Base-by-base conservation (phyloP, 2,888 invertebrate species). In the Chaetogeoica ovagalla region DNA sequence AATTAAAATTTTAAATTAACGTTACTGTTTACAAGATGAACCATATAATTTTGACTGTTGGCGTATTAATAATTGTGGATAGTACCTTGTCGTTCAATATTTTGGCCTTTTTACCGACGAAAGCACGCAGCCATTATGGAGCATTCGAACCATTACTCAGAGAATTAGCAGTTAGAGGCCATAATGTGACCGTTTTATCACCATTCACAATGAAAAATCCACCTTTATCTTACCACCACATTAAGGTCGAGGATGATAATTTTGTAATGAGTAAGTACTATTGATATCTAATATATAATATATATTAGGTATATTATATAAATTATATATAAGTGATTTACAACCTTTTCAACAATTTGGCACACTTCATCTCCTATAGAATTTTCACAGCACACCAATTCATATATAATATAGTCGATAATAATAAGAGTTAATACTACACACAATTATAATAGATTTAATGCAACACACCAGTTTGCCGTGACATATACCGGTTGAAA, bases 61-160 rank as follows among this genome's bases (percentile, higher is more conserved):
- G 43, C 5, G 30, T 76, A 4, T 30, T 59, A 68, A 59, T 68
- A 43, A 9, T 9, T 30, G 66, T 68, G n/a, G 48, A 62, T 19
- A 62, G 8, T 62, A 37, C 69, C 37, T 62, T 37, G 21, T 39
- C 77, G 3, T 30, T 52, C 4, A 70, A 70, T 57, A 70, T 77
- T 70, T 62, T 77, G 48, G 76, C 69, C 1, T 77, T 77, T 69
- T 48, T 77, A 37, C 77, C 77, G 8, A 70, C 62, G 0, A 77
- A 77, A 55, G 77, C 69, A 19, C 69, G 62, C 8, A 77, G 77
- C 23, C 77, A 77, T 55, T 77, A 77, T 37, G 69, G 69, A 23
- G 77, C 52, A 7, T 77, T 77, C 39, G 77, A 77, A 70, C 62
- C 77, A 0, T 70, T 77, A 5, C 69, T 77, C 0, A 69, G 21